Evolutionary conservation across 1,140 invertebrate genomes (phyloP).

Genomic region (Uloborus diversus): DNA sequence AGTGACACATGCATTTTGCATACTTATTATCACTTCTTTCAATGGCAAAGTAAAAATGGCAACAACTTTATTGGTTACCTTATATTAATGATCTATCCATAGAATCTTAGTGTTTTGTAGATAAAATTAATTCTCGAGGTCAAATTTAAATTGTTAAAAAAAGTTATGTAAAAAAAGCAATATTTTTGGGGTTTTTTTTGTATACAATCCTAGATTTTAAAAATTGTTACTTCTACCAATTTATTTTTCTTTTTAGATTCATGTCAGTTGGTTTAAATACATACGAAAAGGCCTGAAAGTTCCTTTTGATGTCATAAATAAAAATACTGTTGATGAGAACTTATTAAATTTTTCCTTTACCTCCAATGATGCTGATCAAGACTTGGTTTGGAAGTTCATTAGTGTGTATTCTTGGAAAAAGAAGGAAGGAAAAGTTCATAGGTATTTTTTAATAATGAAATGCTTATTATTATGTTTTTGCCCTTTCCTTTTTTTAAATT

Average conservation of each 20-base stretch:
- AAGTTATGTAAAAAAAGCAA: background rate
- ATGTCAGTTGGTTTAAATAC: slow-evolving; percentile 5
- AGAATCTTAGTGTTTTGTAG: background rate
- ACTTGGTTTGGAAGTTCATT: slow-evolving; percentile 23
- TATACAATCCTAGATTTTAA: background rate
- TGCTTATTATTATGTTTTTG: background rate
- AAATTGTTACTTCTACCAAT: background rate
- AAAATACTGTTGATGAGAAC: slow-evolving; percentile 6
- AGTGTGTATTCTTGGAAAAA: slow-evolving; percentile 6
- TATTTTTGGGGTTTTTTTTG: background rate
- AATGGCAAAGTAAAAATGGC: too few species aligned
- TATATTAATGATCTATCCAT: background rate
- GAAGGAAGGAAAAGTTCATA: slow-evolving; percentile 21
- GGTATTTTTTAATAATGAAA: background rate
- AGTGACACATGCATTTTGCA: too few species aligned
- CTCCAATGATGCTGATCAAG: background rate
- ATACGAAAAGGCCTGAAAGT: slow-evolving; percentile 5
- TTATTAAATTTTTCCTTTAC: slow-evolving; percentile 5
- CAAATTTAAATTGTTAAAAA: background rate
- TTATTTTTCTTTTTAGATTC: slow-evolving; percentile 7
- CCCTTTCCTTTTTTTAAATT: background rate
- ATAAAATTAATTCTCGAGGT: background rate
- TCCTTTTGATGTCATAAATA: slow-evolving; percentile 10
- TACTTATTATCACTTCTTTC: too few species aligned
- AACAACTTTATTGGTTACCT: too few species aligned